Conservation (phyloP, 1,140 invertebrate genomes). For the Gryon sp. region DNA sequence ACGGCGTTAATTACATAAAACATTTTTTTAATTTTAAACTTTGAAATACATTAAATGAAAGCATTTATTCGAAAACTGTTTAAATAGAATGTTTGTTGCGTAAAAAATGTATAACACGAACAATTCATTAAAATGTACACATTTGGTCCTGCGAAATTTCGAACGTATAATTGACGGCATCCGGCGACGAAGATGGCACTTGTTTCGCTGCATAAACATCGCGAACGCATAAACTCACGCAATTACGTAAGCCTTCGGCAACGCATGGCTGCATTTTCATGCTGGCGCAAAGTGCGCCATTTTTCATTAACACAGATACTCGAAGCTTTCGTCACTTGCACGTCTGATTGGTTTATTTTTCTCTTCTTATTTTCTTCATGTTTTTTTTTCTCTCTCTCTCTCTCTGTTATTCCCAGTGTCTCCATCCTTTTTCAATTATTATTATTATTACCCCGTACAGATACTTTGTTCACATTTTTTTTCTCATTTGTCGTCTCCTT, state of each 20-base stretch:
- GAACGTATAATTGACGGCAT: conserved; percentile 2
- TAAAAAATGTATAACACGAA: too few relatives aligned
- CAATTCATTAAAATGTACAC: too few relatives aligned
- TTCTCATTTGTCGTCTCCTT: conserved; percentile 1
- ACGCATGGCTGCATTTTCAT: conserved; percentile 54
- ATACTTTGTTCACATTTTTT: too few relatives aligned
- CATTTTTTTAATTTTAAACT: too few relatives aligned
- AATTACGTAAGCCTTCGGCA: conserved; percentile 54
- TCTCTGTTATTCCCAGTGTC: too few relatives aligned
- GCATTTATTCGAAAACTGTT: too few relatives aligned
- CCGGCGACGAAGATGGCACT: conserved; percentile 35
- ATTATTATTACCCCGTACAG: too few relatives aligned
- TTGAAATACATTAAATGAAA: too few relatives aligned
- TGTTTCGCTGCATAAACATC: conserved; percentile 54
- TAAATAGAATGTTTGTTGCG: too few relatives aligned
- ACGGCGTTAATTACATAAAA: too few relatives aligned
- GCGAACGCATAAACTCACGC: conserved; percentile 54
- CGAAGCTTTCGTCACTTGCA: conserved; percentile 46
- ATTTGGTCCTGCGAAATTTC: conserved; percentile 11
- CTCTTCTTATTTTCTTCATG: not conserved
- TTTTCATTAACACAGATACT: conserved; percentile 52
- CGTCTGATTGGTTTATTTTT: conserved; percentile 25
- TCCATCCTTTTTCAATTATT: too few relatives aligned
- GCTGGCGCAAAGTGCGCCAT: conserved; percentile 38
- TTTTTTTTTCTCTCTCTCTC: not conserved